A percentile compares a stretch with the other conserved stretches of the same genome.
Conservation (phyloP, 2,888 invertebrate species). For the Sthenelais limicola region DNA sequence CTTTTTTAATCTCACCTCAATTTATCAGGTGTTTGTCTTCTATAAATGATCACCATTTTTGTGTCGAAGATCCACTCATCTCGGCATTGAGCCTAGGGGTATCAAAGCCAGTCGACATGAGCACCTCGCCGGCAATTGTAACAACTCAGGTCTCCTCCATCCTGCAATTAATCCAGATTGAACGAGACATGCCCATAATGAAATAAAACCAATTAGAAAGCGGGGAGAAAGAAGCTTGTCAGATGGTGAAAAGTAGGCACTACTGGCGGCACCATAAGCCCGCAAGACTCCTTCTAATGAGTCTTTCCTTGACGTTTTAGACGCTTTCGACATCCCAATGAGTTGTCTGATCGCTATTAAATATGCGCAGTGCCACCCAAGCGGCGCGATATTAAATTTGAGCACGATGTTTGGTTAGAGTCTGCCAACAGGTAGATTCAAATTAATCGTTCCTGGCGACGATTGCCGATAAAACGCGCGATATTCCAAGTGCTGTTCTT, state of each 20-base stretch:
- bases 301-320: conserved; percentile 31
- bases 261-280: conserved; percentile 26
- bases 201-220: conserved; percentile 39
- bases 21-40: too few relatives aligned
- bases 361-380: conserved; percentile 10
- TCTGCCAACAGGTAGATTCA: too few relatives aligned
- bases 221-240: conserved; percentile 30
- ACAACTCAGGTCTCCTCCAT: not conserved
- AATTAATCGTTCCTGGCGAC: too few relatives aligned
- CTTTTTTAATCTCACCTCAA: too few relatives aligned
- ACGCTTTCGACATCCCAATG: conserved; percentile 37
- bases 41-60: too few relatives aligned
- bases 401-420: too few relatives aligned
- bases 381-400: conserved; percentile 36
- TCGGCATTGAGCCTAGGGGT: too few relatives aligned
- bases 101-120: too few relatives aligned
- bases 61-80: too few relatives aligned
- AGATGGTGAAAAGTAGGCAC: conserved; percentile 31
- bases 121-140: not conserved
- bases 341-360: conserved; percentile 18
- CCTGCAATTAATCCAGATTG: conserved; percentile 36
- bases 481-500: too few relatives aligned
- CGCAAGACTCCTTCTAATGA: conserved; percentile 23
- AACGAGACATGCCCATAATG: conserved; percentile 39
- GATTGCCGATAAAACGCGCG: not conserved